Evolutionary conservation across 2,888 invertebrate species (phyloP).

Genomic region (Megaustenia siamemsis): DNA sequence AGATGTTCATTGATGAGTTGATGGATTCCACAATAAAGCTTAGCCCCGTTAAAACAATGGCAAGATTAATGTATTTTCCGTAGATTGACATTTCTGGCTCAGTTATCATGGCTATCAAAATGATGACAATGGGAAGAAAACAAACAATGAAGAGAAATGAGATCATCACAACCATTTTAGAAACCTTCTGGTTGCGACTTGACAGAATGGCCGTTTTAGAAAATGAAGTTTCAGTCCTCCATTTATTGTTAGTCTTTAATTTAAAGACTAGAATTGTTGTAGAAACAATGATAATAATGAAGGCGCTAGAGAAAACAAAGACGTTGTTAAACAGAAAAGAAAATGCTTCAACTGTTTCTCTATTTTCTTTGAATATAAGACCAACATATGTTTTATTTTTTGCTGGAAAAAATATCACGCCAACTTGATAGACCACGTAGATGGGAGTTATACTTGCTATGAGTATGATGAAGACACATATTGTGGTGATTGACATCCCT

Average conservation of each 20-base stretch:
- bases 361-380: background rate
- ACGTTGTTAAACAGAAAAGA: conserved; percentile 2
- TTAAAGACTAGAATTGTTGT: background rate
- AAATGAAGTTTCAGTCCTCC: background rate
- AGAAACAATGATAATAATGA: background rate
- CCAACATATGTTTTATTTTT: conserved; percentile 8
- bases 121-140: background rate
- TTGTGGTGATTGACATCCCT: no score
- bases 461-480: no score
- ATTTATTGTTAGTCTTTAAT: background rate
- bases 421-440: no score
- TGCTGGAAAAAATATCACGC: background rate
- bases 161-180: conserved; percentile 10
- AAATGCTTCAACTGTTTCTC: background rate
- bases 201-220: background rate
- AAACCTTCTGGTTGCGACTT: background rate
- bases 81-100: background rate
- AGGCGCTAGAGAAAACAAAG: background rate
- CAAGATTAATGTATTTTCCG: background rate
- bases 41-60: no score
- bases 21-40: no score
- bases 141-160: background rate
- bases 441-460: no score
- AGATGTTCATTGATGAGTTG: no score
- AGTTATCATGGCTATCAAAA: background rate